Evolutionary conservation across 2,888 invertebrate species (phyloP), one percentile per base, ranked within the genome.

Genomic region (Lymantria monacha): DNA sequence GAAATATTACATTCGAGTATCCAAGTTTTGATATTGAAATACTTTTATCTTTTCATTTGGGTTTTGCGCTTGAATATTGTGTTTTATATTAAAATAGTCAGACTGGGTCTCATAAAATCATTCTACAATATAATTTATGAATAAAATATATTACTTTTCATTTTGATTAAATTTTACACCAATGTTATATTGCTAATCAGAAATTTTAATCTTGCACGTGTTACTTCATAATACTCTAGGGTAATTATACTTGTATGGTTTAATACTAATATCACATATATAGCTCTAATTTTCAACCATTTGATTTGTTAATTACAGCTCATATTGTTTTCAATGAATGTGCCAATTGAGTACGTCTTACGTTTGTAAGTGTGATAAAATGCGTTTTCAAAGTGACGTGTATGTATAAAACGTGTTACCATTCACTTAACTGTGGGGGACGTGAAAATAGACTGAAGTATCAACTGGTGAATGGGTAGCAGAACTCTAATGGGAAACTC

Each of bases 191-290:
- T 54, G 44, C 60, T 66, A 64, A 66, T 65, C 66, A 66, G 61
- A 65, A 63, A 69, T 64, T 66, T 65, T 68, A 64, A 72, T 69
- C 61, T 49, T 12, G 43, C 60, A 37, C 53, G 52, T 50, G 56
- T 49, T 48, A 40, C 48, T 49, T 49, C 45, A 63, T 42, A 49
- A 47, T 53, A 57, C 70, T 66, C 71, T 41, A 37, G 70, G 60
- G 70, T 65, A 70, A 69, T 70, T 59, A 67, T 46, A 47, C 41
- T 48, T 59, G 49, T 30, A 59, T 54, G 53, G 46, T 53, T 61
- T 49, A 37, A 51, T 53, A 43, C 57, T 51, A 57, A 61, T 57
- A 53, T 59, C 42, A 49, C 44, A 30, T 42, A 37, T 40, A 57
- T 51, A 57, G 59, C 55, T 65, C 66, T 51, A 70, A 64, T 66